Conservation (phyloP, 2,113 vertebrate species). For the Ploceus nigricollis region DNA sequence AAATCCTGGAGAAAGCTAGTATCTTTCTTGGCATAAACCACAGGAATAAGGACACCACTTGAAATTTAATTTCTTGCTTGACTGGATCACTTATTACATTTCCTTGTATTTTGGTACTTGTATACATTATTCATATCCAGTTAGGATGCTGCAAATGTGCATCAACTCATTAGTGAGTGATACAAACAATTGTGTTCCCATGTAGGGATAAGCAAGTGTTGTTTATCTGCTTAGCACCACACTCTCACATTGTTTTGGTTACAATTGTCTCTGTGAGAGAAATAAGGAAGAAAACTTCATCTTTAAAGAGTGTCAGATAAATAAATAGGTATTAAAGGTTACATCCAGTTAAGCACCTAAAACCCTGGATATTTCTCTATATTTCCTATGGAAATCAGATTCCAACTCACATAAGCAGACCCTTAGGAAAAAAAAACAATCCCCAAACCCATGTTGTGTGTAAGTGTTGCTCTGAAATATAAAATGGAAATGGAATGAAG, state of each 20-base stretch:
- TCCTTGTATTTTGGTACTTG: slow-evolving; percentile 15
- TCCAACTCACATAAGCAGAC: background rate
- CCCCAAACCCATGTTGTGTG: background rate
- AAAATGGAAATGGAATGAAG: background rate
- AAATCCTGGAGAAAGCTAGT: background rate
- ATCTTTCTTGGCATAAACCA: background rate
- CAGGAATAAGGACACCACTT: background rate
- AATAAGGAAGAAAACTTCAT: background rate
- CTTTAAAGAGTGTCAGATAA: background rate
- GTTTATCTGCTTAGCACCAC: background rate
- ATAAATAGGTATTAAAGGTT: background rate
- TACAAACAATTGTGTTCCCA: background rate
- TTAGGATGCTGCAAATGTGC: background rate
- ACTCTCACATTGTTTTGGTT: background rate
- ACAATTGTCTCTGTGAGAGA: background rate
- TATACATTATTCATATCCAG: slow-evolving; percentile 37
- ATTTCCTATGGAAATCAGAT: background rate
- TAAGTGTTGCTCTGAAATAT: background rate
- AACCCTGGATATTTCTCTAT: background rate
- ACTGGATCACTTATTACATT: slow-evolving; percentile 31
- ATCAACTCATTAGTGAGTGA: background rate
- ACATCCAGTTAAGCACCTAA: background rate
- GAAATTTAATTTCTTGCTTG: slow-evolving; percentile 59
- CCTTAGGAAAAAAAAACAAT: background rate
- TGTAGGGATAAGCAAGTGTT: background rate